These are phyloP conservation scores for Lateolabrax maculatus DNA, from an alignment of 2,797 vertebrate genomes.

Conservation along the genomic window DNA sequence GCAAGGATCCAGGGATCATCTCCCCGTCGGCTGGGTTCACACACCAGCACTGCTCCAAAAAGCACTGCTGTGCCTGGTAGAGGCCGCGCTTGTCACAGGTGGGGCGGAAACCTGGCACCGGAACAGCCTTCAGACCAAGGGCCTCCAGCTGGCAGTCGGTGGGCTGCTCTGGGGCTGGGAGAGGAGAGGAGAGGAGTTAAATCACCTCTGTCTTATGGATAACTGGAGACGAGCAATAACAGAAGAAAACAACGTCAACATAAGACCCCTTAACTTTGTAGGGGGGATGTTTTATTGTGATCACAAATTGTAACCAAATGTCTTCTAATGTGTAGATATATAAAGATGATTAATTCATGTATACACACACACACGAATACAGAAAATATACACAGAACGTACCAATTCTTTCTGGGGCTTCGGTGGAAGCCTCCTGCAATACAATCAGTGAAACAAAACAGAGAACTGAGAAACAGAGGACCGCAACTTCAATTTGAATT, in stretches of 20 bases:
- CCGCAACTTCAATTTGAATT: not conserved
- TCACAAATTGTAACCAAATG: not conserved
- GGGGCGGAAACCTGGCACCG: slow-evolving; percentile 80
- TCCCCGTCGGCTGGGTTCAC: slow-evolving; percentile 85
- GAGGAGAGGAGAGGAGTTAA: not conserved
- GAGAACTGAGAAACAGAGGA: not conserved
- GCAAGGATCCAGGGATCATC: slow-evolving; percentile 72
- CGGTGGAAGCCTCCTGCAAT: slow-evolving; percentile 60
- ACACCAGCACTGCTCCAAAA: slow-evolving; percentile 89
- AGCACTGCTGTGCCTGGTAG: slow-evolving; percentile 89
- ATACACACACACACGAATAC: not conserved
- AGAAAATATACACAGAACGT: slow-evolving; percentile 19
- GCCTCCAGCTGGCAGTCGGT: slow-evolving; percentile 89
- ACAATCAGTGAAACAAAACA: slow-evolving; percentile 25
- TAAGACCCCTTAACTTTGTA: too few species aligned
- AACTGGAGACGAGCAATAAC: not conserved
- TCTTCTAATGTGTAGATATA: not conserved
- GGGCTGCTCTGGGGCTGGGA: slow-evolving; percentile 38
- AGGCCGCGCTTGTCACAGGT: slow-evolving; percentile 88
- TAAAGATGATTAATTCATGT: not conserved
- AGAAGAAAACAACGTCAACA: not conserved
- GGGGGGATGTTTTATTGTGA: not conserved
- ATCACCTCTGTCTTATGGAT: not conserved
- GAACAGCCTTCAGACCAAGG: not conserved
- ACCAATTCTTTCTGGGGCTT: slow-evolving; percentile 21